These are phyloP conservation scores for Dendrocopos noguchii DNA, from an alignment of 2,113 vertebrate genomes.

Conservation along the genomic window DNA sequence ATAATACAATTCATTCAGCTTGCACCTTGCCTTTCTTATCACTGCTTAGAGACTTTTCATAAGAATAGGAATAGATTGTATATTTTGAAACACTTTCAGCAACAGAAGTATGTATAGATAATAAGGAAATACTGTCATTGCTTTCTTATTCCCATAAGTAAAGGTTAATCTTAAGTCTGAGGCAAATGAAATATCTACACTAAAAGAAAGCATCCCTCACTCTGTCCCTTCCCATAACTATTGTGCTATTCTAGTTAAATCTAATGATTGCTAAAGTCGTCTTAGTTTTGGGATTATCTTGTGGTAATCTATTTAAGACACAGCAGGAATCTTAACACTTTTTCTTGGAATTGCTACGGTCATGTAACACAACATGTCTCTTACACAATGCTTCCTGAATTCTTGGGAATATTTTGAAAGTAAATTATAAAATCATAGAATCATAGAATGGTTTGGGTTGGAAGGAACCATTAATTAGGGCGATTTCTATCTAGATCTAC, in stretches of 20 bases:
- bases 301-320: neutral
- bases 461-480: neutral
- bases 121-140: neutral
- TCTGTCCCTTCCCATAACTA: no score
- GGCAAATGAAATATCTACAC: neutral
- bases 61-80: neutral
- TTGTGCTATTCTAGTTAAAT: neutral
- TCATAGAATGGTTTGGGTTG: no score
- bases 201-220: neutral
- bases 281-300: neutral
- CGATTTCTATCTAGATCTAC: neutral
- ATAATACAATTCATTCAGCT: neutral
- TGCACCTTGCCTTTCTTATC: neutral
- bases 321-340: neutral
- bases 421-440: neutral
- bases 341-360: neutral
- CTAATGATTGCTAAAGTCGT: neutral
- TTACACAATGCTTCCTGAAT: neutral
- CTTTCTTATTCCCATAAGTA: neutral
- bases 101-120: neutral
- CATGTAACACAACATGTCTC: neutral
- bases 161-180: neutral
- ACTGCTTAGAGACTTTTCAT: neutral
- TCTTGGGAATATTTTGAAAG: neutral
- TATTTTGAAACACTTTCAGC: neutral